These are phyloP conservation scores for Hippocampus zosterae DNA, from an alignment of 2,113 vertebrate genomes.

Conservation along the genomic window DNA sequence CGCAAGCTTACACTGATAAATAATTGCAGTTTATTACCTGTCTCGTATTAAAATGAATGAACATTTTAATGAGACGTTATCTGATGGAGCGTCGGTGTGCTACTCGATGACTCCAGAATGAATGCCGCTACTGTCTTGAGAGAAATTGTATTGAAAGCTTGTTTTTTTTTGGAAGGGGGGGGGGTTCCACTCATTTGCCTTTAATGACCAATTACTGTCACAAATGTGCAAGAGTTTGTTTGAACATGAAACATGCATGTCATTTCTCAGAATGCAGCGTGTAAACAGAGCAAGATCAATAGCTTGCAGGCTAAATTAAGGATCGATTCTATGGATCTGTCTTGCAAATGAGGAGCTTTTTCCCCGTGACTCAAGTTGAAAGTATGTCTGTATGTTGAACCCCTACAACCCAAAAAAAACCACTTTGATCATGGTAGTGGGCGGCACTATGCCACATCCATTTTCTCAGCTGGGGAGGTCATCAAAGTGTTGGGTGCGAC, in stretches of 20 bases:
- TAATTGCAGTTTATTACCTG: slow-evolving; percentile 84
- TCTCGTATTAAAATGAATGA: slow-evolving; percentile 84
- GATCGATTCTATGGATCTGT: slow-evolving; percentile 65
- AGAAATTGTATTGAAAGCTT: slow-evolving; percentile 17
- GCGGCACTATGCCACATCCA: slow-evolving; percentile 41
- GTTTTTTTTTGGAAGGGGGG: too few relatives aligned
- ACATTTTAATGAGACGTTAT: slow-evolving; percentile 78
- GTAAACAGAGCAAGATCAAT: slow-evolving; percentile 48
- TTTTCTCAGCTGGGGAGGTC: slow-evolving; percentile 41
- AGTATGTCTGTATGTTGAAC: slow-evolving; percentile 23
- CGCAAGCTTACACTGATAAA: slow-evolving; percentile 66
- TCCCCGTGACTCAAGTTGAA: slow-evolving; percentile 55
- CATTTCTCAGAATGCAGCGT: slow-evolving; percentile 10
- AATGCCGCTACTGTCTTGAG: slow-evolving; percentile 21
- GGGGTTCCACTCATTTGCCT: slow-evolving; percentile 22
- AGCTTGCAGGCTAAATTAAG: slow-evolving; percentile 31
- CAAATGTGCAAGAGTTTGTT: slow-evolving; percentile 13
- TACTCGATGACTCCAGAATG: slow-evolving; percentile 53
- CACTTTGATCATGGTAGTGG: slow-evolving; percentile 31
- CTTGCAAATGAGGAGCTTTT: slow-evolving; percentile 72
- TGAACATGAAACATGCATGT: slow-evolving; percentile 16
- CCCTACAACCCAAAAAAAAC: not conserved
- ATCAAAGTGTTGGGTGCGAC: slow-evolving; percentile 51
- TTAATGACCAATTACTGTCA: slow-evolving; percentile 3
- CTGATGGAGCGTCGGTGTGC: slow-evolving; percentile 71